Base-by-base conservation (phyloP, 2,797 vertebrate species). In the Hyperoplus immaculatus region DNA sequence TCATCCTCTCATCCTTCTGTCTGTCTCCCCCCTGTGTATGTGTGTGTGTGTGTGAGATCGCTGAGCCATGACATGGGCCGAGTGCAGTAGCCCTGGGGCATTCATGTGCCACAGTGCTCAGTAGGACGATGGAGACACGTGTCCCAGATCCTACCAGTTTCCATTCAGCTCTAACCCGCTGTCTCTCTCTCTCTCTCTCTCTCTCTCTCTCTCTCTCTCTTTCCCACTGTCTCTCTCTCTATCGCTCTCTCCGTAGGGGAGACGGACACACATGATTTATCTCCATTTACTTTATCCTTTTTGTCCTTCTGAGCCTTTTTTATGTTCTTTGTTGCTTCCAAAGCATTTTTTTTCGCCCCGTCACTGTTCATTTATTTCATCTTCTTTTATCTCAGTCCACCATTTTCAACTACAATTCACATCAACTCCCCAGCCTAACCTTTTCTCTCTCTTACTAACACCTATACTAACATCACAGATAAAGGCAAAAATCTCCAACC, bases 51-150 rank as follows among this genome's bases (percentile, higher is more conserved):
- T 63, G 72, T 42, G 62, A 14, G 72, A 38, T 53, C 15, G 3
- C 42, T 75, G 74, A 88, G 83, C 82, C 77, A 57, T 87, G 84
- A 78, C 84, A 71, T 29, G 78, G 80, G 82, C 79, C 79, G 82
- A 83, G 70, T 86, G 77, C 77, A 79, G 87, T 57, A 2, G 77
- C 85, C 89, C 82, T 36, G 42, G 69, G 88, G 86, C 72, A 4
- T 79, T 86, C 78, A 80, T 91, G 89, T 51, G 90, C 70, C 15
- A 4, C 57, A 74, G 69, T 54, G 80, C 75, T 87, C 67, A 39
- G 76, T 73, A 13, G 18, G 83, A 89, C 18, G 49, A 60, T 4
- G 13, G 67, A 82, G 82, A 77, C 90, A 91, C 88, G 87, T 89
- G 89, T 86, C 74, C 6, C 70, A 64, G 53, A 80, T 70, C 69